Evolutionary conservation across 1,140 invertebrate species (phyloP), one percentile per base, ranked within the genome.

Genomic region (Anoplophora glabripennis): DNA sequence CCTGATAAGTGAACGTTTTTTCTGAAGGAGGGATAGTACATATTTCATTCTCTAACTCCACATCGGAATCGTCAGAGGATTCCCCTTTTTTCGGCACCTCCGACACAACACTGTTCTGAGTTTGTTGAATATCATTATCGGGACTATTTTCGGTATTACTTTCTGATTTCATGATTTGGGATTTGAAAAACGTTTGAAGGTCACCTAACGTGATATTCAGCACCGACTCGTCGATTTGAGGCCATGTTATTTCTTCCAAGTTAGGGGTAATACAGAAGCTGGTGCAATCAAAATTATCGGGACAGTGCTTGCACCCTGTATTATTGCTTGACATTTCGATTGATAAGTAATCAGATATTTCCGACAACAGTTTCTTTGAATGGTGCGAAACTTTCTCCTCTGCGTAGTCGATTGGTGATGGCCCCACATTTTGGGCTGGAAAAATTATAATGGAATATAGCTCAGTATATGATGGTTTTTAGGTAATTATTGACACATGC

Each of bases 1-100:
- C 53, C 47, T 68, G 58, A 62, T 65, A 71, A 11, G n/a, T 49
- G 33, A 54, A 59, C 5, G 64, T 58, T 36, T 64, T 56, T 42
- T 66, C 58, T 17, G 52, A 28, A 10, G 15, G 41, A 40, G n/a
- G 8, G 12, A 35, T 46, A 54, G 4, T 17, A 17, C 47, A 37
- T 3, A 48, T 52, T 4, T 21, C 21, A 7, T 12, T 17, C 4
- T 41, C 15, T 41, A 4, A 12, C 2, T 12, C n/a, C 7, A 17
- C 40, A 7, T 41, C 40, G 7, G 15, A 17, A 4, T 41, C n/a
- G 2, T 41, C 4, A 41, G 15, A 2, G 2, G 15, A 41, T 4
- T 5, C 21, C 21, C 5, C 21, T 4, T 41, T 4, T 12, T 41
- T 41, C n/a, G n/a, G n/a, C n/a, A n/a, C n/a, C n/a, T n/a, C n/a